A percentile compares a stretch with the other conserved stretches of the same genome.
Conservation (phyloP, 1,140 invertebrate species). For the Orchestia grillus region DNA sequence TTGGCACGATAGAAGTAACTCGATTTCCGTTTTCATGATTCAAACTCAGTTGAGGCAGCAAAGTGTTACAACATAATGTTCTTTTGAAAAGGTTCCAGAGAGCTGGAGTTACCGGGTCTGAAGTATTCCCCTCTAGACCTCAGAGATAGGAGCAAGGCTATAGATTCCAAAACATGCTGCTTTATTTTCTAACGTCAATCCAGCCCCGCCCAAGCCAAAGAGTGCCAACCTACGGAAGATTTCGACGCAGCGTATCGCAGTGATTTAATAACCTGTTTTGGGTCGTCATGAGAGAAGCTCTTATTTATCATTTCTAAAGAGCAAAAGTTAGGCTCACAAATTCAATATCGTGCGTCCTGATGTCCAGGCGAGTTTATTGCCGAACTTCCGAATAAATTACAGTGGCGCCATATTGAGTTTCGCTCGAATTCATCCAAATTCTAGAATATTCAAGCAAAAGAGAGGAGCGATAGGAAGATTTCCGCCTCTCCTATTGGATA, state of each 20-base stretch:
- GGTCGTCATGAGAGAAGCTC: not conserved
- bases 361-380: slow-evolving; percentile 21
- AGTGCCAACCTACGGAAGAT: not conserved
- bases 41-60: too few species aligned
- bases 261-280: not conserved
- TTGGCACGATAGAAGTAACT: too few species aligned
- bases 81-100: not conserved
- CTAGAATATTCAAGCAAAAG: slow-evolving; percentile 11
- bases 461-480: not conserved
- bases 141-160: not conserved
- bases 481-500: not conserved
- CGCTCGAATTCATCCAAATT: not conserved
- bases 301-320: slow-evolving; percentile 8
- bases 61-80: not conserved
- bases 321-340: slow-evolving; percentile 14
- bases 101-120: not conserved
- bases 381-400: slow-evolving; percentile 43
- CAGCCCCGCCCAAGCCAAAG: too few species aligned
- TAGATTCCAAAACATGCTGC: not conserved
- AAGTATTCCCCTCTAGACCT: not conserved
- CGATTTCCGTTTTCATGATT: too few species aligned
- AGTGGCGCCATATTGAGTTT: slow-evolving; percentile 18
- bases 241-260: not conserved
- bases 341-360: slow-evolving; percentile 6
- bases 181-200: not conserved